Percentiles rank a stretch among this genome's conserved stretches.
These are phyloP conservation scores for Psettodes erumei DNA, from an alignment of 2,113 vertebrate species.

Conservation along the genomic window DNA sequence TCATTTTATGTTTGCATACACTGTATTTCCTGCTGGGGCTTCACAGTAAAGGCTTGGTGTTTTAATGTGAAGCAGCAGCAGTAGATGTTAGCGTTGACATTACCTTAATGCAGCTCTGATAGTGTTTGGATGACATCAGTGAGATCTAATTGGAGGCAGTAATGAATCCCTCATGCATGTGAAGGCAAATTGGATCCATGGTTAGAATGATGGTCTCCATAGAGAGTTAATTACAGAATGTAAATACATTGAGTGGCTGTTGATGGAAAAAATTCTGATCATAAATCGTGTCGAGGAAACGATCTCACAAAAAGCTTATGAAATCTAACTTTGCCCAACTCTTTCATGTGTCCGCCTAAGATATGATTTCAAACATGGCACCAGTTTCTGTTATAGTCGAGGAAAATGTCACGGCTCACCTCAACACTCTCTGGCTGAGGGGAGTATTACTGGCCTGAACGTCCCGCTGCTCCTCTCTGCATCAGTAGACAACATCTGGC, in stretches of 20 bases:
- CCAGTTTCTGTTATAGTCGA: neutral
- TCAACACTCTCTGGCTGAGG: slow-evolving; percentile 16
- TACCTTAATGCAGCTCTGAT: neutral
- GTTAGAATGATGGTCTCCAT: neutral
- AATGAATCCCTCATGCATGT: neutral
- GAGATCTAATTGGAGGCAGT: neutral
- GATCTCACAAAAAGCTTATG: too few species aligned
- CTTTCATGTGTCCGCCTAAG: neutral
- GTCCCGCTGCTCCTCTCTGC: slow-evolving; percentile 52
- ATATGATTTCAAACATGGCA: neutral
- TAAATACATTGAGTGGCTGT: too few species aligned
- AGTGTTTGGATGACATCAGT: neutral
- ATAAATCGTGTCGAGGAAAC: neutral
- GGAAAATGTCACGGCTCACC: slow-evolving; percentile 26
- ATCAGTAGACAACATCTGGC: slow-evolving; percentile 75
- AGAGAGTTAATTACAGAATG: neutral
- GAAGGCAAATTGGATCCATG: neutral
- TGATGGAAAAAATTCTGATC: neutral
- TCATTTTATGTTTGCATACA: neutral
- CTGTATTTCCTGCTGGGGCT: neutral
- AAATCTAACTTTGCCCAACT: neutral
- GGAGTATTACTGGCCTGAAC: slow-evolving; percentile 26
- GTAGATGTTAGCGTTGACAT: neutral
- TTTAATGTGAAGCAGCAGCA: neutral
- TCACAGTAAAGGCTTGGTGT: neutral